Conservation (phyloP, 2,113 vertebrate genomes). For the Neogale vison region DNA sequence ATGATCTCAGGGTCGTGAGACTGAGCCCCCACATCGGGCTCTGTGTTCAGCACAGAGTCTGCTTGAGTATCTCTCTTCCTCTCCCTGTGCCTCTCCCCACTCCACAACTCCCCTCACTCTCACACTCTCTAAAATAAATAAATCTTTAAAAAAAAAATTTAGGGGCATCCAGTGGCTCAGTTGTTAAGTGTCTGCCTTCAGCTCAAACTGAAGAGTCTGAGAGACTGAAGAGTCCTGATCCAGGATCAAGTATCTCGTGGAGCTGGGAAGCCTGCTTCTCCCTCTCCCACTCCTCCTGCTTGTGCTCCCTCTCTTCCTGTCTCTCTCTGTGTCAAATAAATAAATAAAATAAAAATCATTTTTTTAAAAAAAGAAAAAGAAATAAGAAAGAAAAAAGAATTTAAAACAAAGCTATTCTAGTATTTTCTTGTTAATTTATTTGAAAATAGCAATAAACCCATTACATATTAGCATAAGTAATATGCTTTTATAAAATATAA, state of each 20-base stretch:
- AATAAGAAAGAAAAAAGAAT: background rate
- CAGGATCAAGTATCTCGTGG: too few species aligned
- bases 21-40: background rate
- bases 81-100: background rate
- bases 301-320: background rate
- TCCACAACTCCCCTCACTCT: background rate
- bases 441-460: background rate
- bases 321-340: background rate
- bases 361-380: too few species aligned
- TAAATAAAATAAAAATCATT: background rate
- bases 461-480: background rate
- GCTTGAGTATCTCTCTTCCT: background rate
- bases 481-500: background rate
- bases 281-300: too few species aligned
- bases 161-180: too few species aligned
- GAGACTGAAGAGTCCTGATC: too few species aligned
- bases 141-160: background rate
- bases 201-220: too few species aligned
- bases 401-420: background rate
- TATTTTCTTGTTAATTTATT: background rate
- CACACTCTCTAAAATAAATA: background rate
- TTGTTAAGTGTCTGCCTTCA: too few species aligned
- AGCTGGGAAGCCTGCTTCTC: too few species aligned
- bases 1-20: background rate
- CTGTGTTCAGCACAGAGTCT: background rate